A percentile compares a stretch with the other conserved stretches of the same genome.
Conservation (phyloP, 2,113 vertebrate genomes). For the Sprattus sprattus region DNA sequence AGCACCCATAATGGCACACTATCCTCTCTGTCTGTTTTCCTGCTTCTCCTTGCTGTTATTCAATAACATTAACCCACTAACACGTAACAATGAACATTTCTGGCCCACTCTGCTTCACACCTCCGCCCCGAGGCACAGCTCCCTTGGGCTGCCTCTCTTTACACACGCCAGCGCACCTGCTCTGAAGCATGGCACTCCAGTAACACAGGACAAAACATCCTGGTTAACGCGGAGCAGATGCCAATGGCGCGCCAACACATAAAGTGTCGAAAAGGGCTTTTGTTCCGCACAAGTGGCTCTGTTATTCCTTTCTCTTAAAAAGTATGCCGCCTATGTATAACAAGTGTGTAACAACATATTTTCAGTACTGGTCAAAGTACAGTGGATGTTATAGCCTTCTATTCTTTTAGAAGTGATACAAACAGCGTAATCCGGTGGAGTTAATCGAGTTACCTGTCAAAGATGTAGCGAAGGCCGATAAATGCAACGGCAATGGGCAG, state of each 20-base stretch:
- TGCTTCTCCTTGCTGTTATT: slow-evolving; percentile 33
- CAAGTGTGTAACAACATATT: too few species aligned
- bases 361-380: not conserved
- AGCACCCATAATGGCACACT: not conserved
- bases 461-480: slow-evolving; percentile 69
- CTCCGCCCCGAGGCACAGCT: not conserved
- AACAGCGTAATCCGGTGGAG: not conserved
- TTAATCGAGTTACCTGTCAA: slow-evolving; percentile 78
- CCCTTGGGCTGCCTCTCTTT: not conserved
- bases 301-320: too few species aligned
- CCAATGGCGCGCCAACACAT: not conserved
- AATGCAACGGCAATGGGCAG: slow-evolving; percentile 79
- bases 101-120: not conserved
- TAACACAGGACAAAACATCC: not conserved
- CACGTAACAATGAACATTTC: not conserved
- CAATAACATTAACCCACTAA: not conserved
- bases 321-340: too few species aligned
- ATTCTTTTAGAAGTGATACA: not conserved
- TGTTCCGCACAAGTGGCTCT: not conserved
- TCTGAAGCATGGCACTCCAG: not conserved
- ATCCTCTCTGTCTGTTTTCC: not conserved
- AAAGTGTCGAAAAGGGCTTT: not conserved
- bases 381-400: not conserved
- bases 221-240: not conserved
- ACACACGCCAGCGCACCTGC: not conserved